A percentile compares a stretch with the other conserved stretches of the same genome.
phyloP scores from a whole-genome alignment of 2,113 vertebrate genomes.

The Rhabdornis inornatus region DNA sequence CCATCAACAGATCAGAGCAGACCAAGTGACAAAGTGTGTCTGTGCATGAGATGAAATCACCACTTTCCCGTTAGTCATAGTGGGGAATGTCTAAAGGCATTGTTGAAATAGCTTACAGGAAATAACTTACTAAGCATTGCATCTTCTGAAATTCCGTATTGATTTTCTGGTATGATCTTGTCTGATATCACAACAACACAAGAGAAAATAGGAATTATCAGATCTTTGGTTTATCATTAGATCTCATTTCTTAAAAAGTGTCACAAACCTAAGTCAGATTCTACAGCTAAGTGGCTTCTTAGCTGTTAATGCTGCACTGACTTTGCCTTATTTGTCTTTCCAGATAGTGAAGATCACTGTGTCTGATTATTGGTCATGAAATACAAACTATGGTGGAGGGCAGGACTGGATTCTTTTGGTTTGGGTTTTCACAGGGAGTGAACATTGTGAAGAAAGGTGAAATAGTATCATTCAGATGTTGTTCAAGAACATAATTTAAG shows the following conservation, averaged over 20 bases:
- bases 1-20: background rate
- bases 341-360: background rate
- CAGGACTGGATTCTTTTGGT: background rate
- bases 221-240: background rate
- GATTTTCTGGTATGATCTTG: background rate
- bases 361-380: background rate
- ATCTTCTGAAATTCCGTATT: background rate
- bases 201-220: background rate
- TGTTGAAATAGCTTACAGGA: background rate
- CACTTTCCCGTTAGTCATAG: background rate
- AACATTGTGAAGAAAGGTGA: background rate
- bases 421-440: background rate
- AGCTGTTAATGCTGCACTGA: background rate
- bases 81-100: background rate
- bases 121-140: background rate
- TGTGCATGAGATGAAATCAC: background rate
- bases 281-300: background rate
- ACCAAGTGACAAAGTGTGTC: background rate
- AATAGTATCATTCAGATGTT: background rate
- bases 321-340: background rate
- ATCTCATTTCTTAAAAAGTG: background rate
- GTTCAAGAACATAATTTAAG: background rate
- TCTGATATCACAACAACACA: background rate
- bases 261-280: background rate
- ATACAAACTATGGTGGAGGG: rapidly evolving